phyloP scores from a whole-genome alignment of 2,113 vertebrate species.

The Equus przewalskii region DNA sequence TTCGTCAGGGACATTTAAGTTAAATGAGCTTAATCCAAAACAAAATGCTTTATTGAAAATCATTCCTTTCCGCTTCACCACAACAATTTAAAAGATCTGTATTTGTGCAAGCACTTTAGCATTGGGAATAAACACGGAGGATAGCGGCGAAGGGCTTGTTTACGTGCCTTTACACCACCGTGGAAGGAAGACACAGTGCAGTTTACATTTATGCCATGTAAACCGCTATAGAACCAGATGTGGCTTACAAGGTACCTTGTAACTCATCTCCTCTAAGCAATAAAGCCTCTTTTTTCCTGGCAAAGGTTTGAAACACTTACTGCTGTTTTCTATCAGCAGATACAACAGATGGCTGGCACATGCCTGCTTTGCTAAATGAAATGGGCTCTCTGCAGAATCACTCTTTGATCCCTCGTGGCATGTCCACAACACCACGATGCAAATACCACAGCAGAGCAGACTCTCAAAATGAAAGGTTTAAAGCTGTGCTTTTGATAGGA shows the following conservation, averaged over 20 bases:
- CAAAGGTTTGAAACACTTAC: conserved; percentile 90
- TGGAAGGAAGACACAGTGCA: conserved; percentile 82
- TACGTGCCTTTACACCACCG: conserved; percentile 70
- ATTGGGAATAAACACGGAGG: conserved; percentile 69
- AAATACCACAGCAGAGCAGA: conserved; percentile 91
- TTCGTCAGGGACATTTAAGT: conserved; percentile 17
- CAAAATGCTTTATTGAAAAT: conserved; percentile 25
- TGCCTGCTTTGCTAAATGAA: conserved; percentile 90
- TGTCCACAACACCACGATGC: conserved; percentile 90
- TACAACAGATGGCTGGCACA: conserved; percentile 95
- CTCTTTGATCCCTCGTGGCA: conserved; percentile 93
- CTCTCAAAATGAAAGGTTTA: conserved; percentile 89
- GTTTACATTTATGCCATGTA: conserved; percentile 87
- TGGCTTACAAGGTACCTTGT: conserved; percentile 90
- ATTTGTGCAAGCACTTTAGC: conserved; percentile 65
- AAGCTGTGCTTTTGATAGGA: conserved; percentile 85
- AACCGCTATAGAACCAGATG: conserved; percentile 90
- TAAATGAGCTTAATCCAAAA: conserved; percentile 56
- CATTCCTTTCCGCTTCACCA: not conserved
- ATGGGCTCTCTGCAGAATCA: conserved; percentile 87
- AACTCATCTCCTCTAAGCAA: conserved; percentile 90
- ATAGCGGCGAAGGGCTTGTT: conserved; percentile 68
- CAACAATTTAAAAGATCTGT: conserved; percentile 65
- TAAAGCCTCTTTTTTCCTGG: conserved; percentile 89
- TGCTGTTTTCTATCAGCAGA: conserved; percentile 93